These are phyloP conservation scores for Pseudolycoriella hygida DNA, from an alignment of 2,888 invertebrate species.

Conservation along the genomic window DNA sequence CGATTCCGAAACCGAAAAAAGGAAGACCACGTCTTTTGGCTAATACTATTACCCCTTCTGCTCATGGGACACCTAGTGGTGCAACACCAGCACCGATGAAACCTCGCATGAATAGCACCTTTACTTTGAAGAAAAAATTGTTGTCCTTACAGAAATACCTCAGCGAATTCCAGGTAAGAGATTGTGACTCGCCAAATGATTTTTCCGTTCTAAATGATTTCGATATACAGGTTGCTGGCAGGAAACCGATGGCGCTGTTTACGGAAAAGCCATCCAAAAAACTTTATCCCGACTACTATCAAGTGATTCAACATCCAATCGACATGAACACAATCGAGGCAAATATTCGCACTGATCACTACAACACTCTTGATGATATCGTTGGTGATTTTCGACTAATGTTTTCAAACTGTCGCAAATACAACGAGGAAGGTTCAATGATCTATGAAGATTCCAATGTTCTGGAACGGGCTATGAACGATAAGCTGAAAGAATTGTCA, in stretches of 20 bases:
- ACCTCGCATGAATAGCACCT: slow-evolving; percentile 20
- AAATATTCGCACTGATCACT: slow-evolving; percentile 73
- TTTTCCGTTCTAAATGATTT: not conserved
- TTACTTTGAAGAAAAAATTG: slow-evolving; percentile 53
- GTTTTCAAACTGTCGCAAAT: slow-evolving; percentile 94
- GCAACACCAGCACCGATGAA: slow-evolving; percentile 14
- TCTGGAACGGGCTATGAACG: slow-evolving; percentile 67
- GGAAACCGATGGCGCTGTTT: slow-evolving; percentile 79
- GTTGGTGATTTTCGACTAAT: slow-evolving; percentile 78
- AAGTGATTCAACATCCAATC: slow-evolving; percentile 82
- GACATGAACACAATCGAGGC: slow-evolving; percentile 87
- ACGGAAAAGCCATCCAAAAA: slow-evolving; percentile 94
- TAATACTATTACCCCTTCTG: not conserved
- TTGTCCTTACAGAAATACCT: slow-evolving; percentile 61
- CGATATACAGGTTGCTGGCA: slow-evolving; percentile 35
- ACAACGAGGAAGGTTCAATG: slow-evolving; percentile 90
- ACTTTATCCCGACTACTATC: slow-evolving; percentile 88
- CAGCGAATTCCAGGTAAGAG: slow-evolving; percentile 45
- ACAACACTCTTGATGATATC: slow-evolving; percentile 68
- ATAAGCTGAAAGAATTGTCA: slow-evolving; percentile 61
- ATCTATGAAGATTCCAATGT: slow-evolving; percentile 89
- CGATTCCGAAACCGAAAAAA: slow-evolving; percentile 18
- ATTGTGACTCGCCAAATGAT: slow-evolving; percentile 12
- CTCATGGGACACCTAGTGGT: slow-evolving; percentile 4
- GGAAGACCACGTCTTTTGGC: slow-evolving; percentile 20